These are phyloP conservation scores for Mugil cephalus DNA, from an alignment of 2,113 vertebrate genomes.

Conservation along the genomic window DNA sequence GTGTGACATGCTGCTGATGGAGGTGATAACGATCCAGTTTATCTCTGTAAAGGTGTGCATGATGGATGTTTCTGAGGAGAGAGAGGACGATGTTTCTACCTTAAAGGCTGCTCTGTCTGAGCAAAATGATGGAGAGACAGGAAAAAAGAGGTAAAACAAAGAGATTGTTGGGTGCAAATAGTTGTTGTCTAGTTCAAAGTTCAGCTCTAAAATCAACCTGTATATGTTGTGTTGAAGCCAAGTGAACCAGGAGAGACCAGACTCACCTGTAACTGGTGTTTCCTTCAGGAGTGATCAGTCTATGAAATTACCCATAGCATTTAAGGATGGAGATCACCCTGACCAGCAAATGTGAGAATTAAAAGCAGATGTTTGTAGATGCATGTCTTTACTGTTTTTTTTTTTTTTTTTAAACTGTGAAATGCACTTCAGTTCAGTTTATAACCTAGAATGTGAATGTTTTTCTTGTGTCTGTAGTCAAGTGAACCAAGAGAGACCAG, in stretches of 20 bases:
- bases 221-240: constrained; percentile 14
- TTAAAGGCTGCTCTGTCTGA: neutral
- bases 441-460: neutral
- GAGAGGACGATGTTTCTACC: neutral
- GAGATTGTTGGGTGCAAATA: neutral
- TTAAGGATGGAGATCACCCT: neutral
- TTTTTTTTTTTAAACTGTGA: neutral
- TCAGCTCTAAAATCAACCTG: neutral
- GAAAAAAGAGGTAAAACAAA: neutral
- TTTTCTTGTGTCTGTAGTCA: constrained; percentile 2
- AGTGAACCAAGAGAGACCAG: neutral
- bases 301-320: rapidly evolving
- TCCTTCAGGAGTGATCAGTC: neutral
- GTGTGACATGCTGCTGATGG: neutral
- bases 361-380: neutral
- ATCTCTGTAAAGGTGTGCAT: neutral
- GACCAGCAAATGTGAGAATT: constrained; percentile 5
- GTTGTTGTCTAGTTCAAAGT: neutral
- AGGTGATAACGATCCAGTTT: neutral
- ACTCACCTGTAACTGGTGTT: neutral
- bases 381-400: neutral
- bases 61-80: constrained; percentile 9
- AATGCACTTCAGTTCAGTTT: neutral
- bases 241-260: neutral
- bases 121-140: neutral